Base-by-base conservation (phyloP, 2,888 invertebrate species). In the Nephrotoma appendiculata region DNA sequence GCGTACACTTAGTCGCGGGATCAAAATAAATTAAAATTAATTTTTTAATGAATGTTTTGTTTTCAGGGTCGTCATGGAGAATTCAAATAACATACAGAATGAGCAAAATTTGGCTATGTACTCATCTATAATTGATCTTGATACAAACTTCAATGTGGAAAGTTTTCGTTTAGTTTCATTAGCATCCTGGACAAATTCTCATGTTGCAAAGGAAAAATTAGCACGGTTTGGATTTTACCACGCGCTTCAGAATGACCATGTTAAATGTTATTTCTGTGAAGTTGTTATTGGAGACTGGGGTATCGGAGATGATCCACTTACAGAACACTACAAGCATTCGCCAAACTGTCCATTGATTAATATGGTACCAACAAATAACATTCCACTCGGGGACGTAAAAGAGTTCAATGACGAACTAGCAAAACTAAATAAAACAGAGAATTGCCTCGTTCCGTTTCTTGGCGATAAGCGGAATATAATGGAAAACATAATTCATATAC, bases 141-240 rank as follows among this genome's bases (percentile, higher is more conserved):
- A 71, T 7, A 9, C 19, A 71, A 71, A 19, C 5, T 71, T 71
- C 31, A 6, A 71, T 9, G 19, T 2, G 7, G 71, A 71, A 31
- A 71, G 9, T 31, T 71, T 71, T 9, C 71, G 71, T 5, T 31
- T 71, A 31, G 7, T 71, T 0, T 71, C 71, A 31, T 9, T 71
- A 71, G 71, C 31, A 9, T 71, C 71, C 7, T 84, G 84, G 84
- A 43, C 91, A 0, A 91, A 93, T 15, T 93, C 94, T 0, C 71
- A 71, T 12, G 71, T 71, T 19, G 2, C 91, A 87, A 91, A 89
- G 86, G 92, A 92, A 85, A 92, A 92, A 84, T 92, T 98, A 89
- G 97, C 98, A 0, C 93, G 93, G 86, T 96, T 96, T 88, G 98
- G 98, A 15, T 97, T 98, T 92, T 97, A 95, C 91, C 98, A 94